Base-by-base conservation (phyloP, 2,797 vertebrate species). In the Danio aesculapii region DNA sequence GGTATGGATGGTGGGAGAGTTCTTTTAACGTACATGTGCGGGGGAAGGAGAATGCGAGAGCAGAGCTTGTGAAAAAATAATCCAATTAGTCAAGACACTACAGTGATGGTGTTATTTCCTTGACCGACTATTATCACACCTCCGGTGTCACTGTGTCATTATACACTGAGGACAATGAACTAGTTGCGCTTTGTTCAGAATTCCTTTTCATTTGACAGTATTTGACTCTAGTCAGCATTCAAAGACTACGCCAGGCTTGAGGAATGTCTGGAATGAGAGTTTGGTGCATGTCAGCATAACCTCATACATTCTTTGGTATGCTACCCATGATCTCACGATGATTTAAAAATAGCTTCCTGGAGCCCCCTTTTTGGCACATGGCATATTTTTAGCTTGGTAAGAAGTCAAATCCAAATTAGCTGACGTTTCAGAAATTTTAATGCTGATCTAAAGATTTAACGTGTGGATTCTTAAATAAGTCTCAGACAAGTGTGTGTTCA, bases 261-360 rank as follows among this genome's bases (percentile, higher is more conserved):
- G 85, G 88, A 91, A 91, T 91, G 63, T 47, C 41, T 71, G 84
- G 87, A 91, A 92, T 90, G 86, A 83, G 61, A 39, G 12, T 1
- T 41, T 41, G 0, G 47, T 30, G 77, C 9, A n/a, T 75, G 67
- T 13, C 47, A 8, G 71, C 8, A 13, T 30, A 57, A 63, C 67
- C 64, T 72, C 50, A 70, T 59, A 17, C 52, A 79, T 74, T 50
- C n/a, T 16, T 47, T 44, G 61, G 8, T 9, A 39, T 41, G 5
- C 6, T 72, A 72, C 7, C 39, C 39, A 53, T 79, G 67, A 79
- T 55, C 66, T 63, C 59, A 63, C 49, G 21, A 66, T 58, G 12
- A 16, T 67, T 74, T 59, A 58, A 58, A 81, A 74, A 43, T 81
- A 58, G 16, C 12, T 50, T 81, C 44, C 3, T 74, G 21, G 12